Conservation (phyloP, 2,797 vertebrate genomes). For the Coluber constrictor region DNA sequence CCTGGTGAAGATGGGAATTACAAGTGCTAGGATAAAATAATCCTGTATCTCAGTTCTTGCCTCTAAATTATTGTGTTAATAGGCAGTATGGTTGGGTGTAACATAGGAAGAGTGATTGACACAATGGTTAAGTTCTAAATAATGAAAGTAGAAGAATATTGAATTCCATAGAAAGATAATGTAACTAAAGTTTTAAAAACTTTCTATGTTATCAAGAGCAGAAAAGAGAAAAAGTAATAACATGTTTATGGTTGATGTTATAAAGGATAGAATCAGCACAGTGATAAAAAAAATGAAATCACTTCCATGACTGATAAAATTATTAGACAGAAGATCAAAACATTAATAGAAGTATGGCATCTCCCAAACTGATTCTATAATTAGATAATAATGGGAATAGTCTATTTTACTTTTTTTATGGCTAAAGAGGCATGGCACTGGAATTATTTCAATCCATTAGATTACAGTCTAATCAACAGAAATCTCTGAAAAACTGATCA, state of each 20-base stretch:
- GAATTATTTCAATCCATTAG: neutral
- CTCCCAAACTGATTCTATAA: neutral
- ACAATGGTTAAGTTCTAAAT: conserved; percentile 24
- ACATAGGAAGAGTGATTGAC: neutral
- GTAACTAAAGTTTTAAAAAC: neutral
- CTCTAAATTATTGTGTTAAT: neutral
- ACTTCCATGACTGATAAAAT: neutral
- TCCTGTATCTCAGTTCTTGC: neutral
- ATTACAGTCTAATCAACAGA: neutral
- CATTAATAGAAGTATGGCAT: neutral
- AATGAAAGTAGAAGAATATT: conserved; percentile 11
- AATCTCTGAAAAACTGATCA: neutral
- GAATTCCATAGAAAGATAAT: neutral
- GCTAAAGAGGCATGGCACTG: neutral
- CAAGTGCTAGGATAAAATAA: neutral
- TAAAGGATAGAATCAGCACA: neutral
- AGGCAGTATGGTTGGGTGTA: neutral
- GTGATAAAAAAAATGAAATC: neutral
- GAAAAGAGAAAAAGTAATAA: neutral
- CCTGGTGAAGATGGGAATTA: neutral
- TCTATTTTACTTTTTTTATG: neutral
- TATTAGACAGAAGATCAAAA: neutral
- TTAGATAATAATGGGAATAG: neutral
- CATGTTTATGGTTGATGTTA: neutral
- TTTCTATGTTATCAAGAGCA: neutral